Base-by-base conservation (phyloP, 2,888 invertebrate species). In the Scaptomyza polygonia region DNA sequence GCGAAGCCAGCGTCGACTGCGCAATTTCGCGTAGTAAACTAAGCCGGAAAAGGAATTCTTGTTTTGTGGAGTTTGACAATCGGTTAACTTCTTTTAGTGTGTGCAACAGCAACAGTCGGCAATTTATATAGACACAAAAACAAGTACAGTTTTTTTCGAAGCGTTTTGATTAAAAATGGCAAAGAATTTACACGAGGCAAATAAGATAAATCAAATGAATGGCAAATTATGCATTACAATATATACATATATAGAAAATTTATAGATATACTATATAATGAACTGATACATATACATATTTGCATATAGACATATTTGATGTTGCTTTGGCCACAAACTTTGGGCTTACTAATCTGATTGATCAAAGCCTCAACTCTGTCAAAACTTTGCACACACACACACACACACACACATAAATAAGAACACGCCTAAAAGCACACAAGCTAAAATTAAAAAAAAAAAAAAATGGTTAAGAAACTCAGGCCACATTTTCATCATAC, bases 251-350 rank as follows among this genome's bases (percentile, higher is more conserved):
- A 64, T 39, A 63, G 57, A 68, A 55, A 71, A 79, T 67, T 77
- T 69, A 73, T 72, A 74, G 64, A 72, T 73, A 62, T 74, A 72
- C 72, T 74, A 77, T 79, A 77, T 83, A 85, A 79, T 82, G 82
- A 83, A 83, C 85, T 85, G 86, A 85, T 85, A 79, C 77, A 79
- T 82, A 85, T 82, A 79, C 57, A 81, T 64, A 84, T 54, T 44
- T 65, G 65, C 58, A 74, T 56, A 74, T 61, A 72, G 12, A 58
- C 39, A 51, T 53, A 47, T 43, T 64, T 69, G 18, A 66, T 64
- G 73, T 76, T 81, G 79, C 79, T 79, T 76, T 42, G 59, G 49
- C 40, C 78, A 57, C 34, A 49, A 63, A 65, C 29, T 52, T 67
- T 72, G 65, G 73, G 62, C 53, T 55, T 39, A 48, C 54, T 61